Base-by-base conservation (phyloP, 1,140 invertebrate genomes). In the Mesaphorura yosii region DNA sequence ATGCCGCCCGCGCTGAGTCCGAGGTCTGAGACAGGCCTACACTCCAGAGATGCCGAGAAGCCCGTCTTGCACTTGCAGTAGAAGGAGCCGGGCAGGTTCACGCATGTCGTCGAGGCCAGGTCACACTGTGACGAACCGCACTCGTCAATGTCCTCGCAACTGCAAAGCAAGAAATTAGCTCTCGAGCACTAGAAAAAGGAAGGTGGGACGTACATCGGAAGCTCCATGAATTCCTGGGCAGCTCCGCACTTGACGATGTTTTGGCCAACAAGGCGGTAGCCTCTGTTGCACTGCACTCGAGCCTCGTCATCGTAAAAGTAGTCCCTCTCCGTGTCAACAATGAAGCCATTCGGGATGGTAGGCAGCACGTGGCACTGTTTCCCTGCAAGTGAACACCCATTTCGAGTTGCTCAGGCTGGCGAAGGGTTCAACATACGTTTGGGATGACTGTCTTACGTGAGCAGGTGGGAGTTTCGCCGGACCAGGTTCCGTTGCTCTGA, bases 401-500 rank as follows among this genome's bases (percentile, higher is more conserved):
- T n/a, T n/a, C n/a, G n/a, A n/a, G n/a, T n/a, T n/a, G n/a, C n/a
- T n/a, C n/a, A n/a, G n/a, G n/a, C n/a, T n/a, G 17, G 27, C 25
- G 17, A 7, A 27, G 27, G 47, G 3, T 20, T 48, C 25, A 48
- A 20, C 17, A 42, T 10, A 42, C 17, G 34, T 12, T 17, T 37
- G 34, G 34, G 17, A 12, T 37, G 34, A 37, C 34, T 41, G 22
- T 71, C 76, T 76, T 74, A 78, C 88, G 79, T 51, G 85, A 78
- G 69, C 93, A 97, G 4, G 77, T 79, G 15, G 93, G 92, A 15
- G 92, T 86, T 53, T 83, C 78, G 44, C 86, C 85, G 37, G 89
- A 93, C 94, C 94, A 98, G 6, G 88, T 90, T 23, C 93, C 93
- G 67, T 95, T 91, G 63, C 87, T 88, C 83, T 89, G 91, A 68